Base-by-base conservation (phyloP, 2,113 vertebrate species). In the Epinephelus moara region DNA sequence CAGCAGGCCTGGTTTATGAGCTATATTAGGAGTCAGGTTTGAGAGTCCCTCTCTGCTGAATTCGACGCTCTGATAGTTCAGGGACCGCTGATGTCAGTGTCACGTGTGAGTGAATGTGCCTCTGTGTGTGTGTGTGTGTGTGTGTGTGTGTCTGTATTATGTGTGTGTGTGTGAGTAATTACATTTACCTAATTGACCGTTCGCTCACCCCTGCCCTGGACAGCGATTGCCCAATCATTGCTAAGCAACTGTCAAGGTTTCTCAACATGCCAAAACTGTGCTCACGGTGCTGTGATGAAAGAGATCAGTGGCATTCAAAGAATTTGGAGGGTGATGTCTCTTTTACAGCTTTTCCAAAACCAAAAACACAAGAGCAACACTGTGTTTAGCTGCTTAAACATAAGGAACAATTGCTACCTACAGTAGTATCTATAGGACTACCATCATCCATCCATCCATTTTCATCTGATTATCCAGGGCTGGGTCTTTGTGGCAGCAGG, bases 1-100 rank as follows among this genome's bases (percentile, higher is more conserved):
- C 85, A 82, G 66, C 33, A 84, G 78, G 88, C 89, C 87, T 91
- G 87, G 67, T 92, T 92, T 80, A 72, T 14, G 90, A 90, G 90
- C 90, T 90, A 91, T 86, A 90, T 87, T 80, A 75, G 66, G 90
- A 85, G 71, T 59, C 74, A 63, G 76, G 70, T 88, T 73, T 75
- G 59, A 85, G 87, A 74, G 61, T 92, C 78, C 30, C 86, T 83
- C 79, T 80, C 80, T 87, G 72, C 80, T 86, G 80, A 88, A 91
- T 88, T 75, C 63, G 47, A 75, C 12, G 63, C 84, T 80, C 68
- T 86, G 78, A 81, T 86, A 70, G 79, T 88, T 86, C 77, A 70
- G 75, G 56, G 86, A 77, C 78, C 8, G 6, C 49, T 77, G 76
- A 75, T 64, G 71, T 85, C 75, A 78, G 30, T 56, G 70, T 88